phyloP scores from a whole-genome alignment of 1,140 invertebrate species.

The Drosophila tristis region DNA sequence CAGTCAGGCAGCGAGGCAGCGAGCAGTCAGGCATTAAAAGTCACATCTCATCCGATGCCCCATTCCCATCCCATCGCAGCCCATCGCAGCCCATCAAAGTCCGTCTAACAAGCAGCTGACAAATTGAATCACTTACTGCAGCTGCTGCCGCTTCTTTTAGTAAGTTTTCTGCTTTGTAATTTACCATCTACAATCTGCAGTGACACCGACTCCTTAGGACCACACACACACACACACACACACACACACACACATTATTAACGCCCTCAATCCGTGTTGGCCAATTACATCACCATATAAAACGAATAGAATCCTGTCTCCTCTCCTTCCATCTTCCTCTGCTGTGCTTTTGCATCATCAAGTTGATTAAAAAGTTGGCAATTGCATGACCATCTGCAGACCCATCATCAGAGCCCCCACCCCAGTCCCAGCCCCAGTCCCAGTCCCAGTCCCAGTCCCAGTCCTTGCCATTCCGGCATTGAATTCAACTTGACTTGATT shows the following conservation, averaged over 20 bases:
- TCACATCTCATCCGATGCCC: slow-evolving; percentile 58
- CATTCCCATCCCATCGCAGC: no score
- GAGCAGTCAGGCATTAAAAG: slow-evolving; percentile 78
- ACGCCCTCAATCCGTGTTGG: slow-evolving; percentile 36
- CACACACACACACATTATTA: slow-evolving; percentile 54
- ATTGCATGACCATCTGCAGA: slow-evolving; percentile 32
- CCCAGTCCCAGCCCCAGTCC: no score
- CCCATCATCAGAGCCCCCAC: neutral
- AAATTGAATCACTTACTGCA: slow-evolving; percentile 70
- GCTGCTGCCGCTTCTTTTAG: neutral
- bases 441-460: no score
- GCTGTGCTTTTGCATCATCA: slow-evolving; percentile 64
- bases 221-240: neutral
- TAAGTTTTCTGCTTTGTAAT: slow-evolving; percentile 60
- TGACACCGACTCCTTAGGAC: neutral
- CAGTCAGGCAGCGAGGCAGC: slow-evolving; percentile 49
- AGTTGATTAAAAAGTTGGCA: slow-evolving; percentile 79
- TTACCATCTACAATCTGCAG: slow-evolving; percentile 47
- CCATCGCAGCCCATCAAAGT: slow-evolving; percentile 7
- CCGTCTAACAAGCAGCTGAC: slow-evolving; percentile 70
- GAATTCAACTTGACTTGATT: slow-evolving; percentile 77
- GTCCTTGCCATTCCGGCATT: slow-evolving; percentile 29
- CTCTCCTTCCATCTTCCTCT: neutral
- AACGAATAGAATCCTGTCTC: neutral
- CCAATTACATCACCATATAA: slow-evolving; percentile 65